Base-by-base conservation (phyloP, 2,113 vertebrate species). In the Strix uralensis region DNA sequence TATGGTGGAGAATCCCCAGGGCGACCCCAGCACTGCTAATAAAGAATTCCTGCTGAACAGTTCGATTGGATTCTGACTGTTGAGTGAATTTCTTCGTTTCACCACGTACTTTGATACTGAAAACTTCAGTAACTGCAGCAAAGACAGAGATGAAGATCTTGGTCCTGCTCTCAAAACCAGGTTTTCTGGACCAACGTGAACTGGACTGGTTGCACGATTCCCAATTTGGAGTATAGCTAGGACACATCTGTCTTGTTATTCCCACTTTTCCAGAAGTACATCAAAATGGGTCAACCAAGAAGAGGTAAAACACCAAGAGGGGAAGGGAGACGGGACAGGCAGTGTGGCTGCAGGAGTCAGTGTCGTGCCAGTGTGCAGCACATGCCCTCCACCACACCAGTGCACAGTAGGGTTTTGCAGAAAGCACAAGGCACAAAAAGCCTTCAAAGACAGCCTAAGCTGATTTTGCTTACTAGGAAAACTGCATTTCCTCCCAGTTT, bases 311-410 rank as follows among this genome's bases (percentile, higher is more conserved):
- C 26, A 34, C 2, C 36, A 25, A 0, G 23, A 73, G 13, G 27
- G 16, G 9, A 69, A 71, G 19, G 13, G 30, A 73, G 40, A 0
- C 1, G 34, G 44, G 52, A 10, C 44, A 61, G 65, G 32, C 15
- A 40, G 13, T 7, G 26, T 52, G 42, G 42, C 19, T 62, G 47
- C 47, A 85, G 74, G 26, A n/a, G 26, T 6, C 78, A 38, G 27
- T 0, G 0, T 26, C 1, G 2, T 29, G 16, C 22, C 34, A 63
- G 54, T 0, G 0, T 9, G 51, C 42, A n/a, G 30, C 30, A 46
- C 15, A 15, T 3, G 13, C 26, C 73, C 34, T 30, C 23, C 18
- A n/a, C 26, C 44, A 19, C 1, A 2, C 11, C 46, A 49, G 47
- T 1, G 59, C 40, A 26, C 0, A 0, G 32, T 4, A 65, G 30